Percentiles rank a stretch among this genome's conserved stretches.
phyloP scores from a whole-genome alignment of 2,113 vertebrate species.

The Chaetura pelagica region DNA sequence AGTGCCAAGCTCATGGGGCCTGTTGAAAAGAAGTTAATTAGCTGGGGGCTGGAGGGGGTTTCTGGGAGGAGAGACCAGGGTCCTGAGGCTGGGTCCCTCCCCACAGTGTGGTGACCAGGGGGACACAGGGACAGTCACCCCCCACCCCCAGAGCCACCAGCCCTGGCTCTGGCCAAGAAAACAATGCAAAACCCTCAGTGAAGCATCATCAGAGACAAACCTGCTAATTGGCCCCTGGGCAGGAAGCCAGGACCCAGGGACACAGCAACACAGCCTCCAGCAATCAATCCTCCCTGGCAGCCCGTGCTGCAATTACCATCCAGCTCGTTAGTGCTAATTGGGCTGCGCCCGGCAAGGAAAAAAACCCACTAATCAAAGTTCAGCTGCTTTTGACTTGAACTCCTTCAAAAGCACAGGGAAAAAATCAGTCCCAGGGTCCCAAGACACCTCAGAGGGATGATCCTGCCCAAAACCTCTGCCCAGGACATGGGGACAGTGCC shows the following conservation, averaged over 20 bases:
- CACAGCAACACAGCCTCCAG: background rate
- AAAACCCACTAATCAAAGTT: background rate
- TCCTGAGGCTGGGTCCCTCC: accelerated
- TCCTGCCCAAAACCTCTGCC: accelerated
- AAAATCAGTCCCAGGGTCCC: accelerated
- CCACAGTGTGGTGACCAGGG: accelerated
- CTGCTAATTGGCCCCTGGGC: background rate
- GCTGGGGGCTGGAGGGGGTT: accelerated
- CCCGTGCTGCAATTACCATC: background rate
- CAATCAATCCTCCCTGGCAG: background rate
- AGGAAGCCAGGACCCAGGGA: too few relatives aligned
- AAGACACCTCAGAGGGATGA: accelerated
- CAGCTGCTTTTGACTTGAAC: background rate
- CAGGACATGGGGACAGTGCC: accelerated
- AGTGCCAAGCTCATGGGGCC: too few relatives aligned
- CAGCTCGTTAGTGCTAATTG: constrained; percentile 28
- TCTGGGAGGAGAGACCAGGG: accelerated
- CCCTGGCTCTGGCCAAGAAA: background rate
- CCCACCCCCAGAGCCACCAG: background rate
- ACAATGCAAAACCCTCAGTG: accelerated
- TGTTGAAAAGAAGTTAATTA: too few relatives aligned
- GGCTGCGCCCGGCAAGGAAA: background rate
- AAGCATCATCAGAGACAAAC: accelerated
- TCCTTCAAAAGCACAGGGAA: background rate
- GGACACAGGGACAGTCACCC: background rate